phyloP scores from a whole-genome alignment of 2,797 vertebrate genomes.

The Melanotaenia boesemani region DNA sequence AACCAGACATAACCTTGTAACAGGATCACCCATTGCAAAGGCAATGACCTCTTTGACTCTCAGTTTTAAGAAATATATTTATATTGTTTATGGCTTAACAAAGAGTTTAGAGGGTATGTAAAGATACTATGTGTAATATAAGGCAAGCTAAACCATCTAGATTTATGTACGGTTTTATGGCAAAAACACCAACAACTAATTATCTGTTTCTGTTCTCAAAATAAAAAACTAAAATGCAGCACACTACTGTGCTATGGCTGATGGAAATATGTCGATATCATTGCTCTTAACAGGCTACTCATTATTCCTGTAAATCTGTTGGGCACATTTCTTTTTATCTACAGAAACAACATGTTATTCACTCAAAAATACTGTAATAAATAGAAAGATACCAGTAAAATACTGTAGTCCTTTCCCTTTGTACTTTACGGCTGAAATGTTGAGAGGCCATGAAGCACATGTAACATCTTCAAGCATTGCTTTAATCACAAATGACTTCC shows the following conservation, averaged over 20 bases:
- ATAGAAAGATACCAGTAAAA: constrained; percentile 17
- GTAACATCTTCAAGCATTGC: constrained; percentile 49
- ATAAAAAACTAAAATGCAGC: not conserved
- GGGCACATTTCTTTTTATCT: not conserved
- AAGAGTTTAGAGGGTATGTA: not conserved
- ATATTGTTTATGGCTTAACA: not conserved
- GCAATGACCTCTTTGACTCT: not conserved
- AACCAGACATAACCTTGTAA: not conserved
- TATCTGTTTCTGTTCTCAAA: not conserved
- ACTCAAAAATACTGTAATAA: accelerated
- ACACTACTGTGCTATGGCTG: not conserved
- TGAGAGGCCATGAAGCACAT: constrained; percentile 43
- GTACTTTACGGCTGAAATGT: constrained; percentile 29
- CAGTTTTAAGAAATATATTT: not conserved
- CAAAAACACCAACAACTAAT: not conserved
- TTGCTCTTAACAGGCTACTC: not conserved
- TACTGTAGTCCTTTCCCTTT: not conserved
- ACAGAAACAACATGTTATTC: not conserved
- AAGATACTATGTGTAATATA: not conserved
- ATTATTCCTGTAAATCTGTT: not conserved
- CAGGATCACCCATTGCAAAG: not conserved
- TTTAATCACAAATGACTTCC: constrained; percentile 66
- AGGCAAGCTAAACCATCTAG: too few species aligned
- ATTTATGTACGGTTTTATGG: too few species aligned
- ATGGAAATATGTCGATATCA: not conserved